A percentile compares a stretch with the other conserved stretches of the same genome.
phyloP scores from a whole-genome alignment of 2,113 vertebrate species.

The Poecilia latipinna region DNA sequence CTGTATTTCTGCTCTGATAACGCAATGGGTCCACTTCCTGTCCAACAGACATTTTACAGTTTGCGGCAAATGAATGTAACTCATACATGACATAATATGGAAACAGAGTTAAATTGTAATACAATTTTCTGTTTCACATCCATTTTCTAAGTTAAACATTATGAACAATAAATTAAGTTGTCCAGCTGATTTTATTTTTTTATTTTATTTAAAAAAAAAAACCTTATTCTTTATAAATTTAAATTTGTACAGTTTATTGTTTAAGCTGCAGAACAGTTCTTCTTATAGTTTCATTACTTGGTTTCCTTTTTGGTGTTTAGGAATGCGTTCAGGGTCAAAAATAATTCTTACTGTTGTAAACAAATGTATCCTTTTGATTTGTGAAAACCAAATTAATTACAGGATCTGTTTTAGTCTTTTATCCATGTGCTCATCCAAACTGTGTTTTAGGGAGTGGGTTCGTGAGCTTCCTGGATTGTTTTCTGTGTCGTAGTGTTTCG shows the following conservation, averaged over 20 bases:
- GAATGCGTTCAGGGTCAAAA: not conserved
- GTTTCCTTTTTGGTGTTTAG: not conserved
- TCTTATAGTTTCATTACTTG: not conserved
- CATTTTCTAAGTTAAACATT: not conserved
- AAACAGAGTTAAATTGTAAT: not conserved
- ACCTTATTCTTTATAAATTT: not conserved
- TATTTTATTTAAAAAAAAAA: too few species aligned
- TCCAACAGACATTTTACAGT: conserved; percentile 19
- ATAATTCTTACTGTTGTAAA: not conserved
- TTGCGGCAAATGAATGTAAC: conserved; percentile 8
- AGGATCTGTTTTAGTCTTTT: conserved; percentile 22
- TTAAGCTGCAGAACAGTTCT: not conserved
- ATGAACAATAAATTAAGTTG: not conserved
- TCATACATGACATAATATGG: not conserved
- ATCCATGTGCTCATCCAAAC: conserved; percentile 23
- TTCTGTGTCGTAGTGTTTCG: conserved; percentile 61
- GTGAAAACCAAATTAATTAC: not conserved
- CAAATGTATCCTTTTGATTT: not conserved
- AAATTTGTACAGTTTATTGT: not conserved
- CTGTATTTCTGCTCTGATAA: conserved; percentile 7
- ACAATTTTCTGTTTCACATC: not conserved
- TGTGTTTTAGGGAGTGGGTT: conserved; percentile 46
- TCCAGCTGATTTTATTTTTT: not conserved
- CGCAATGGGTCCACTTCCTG: not conserved
- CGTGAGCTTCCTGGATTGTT: conserved; percentile 61